Percentiles rank a stretch among this genome's conserved stretches.
Evolutionary conservation across 2,888 invertebrate species (phyloP).

Genomic region (Cataglyphis rosenhaueri): DNA sequence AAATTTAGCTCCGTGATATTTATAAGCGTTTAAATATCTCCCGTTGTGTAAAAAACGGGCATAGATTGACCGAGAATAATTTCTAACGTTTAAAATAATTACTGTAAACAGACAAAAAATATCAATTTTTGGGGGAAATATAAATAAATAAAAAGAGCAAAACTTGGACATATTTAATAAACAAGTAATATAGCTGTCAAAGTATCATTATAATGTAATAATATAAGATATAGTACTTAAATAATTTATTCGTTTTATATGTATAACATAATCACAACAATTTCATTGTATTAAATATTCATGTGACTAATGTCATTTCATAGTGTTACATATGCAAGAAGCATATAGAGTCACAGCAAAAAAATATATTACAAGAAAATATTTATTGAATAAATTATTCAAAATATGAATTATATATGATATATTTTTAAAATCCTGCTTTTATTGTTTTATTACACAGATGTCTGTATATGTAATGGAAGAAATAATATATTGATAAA

Average conservation of each 20-base stretch:
- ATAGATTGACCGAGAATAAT: not conserved
- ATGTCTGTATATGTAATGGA: not conserved
- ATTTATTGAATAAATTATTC: not conserved
- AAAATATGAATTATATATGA: not conserved
- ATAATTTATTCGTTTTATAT: not conserved
- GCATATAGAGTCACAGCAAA: not conserved
- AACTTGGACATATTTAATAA: not conserved
- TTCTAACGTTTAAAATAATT: not conserved
- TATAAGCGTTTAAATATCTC: not conserved
- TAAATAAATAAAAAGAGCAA: not conserved
- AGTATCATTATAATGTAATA: not conserved
- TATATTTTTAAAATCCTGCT: not conserved
- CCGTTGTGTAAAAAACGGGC: not conserved
- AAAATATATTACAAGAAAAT: not conserved
- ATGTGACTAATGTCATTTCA: not conserved
- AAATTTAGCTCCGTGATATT: not conserved
- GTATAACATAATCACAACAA: not conserved
- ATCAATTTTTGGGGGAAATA: not conserved
- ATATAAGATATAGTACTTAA: too few relatives aligned
- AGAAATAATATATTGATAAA: not conserved
- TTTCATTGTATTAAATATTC: not conserved
- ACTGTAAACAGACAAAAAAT: not conserved
- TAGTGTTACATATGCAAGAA: not conserved
- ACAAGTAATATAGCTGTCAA: not conserved
- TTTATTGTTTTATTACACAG: not conserved